Base-by-base conservation (phyloP, 2,888 invertebrate species). In the Xanthia togata region DNA sequence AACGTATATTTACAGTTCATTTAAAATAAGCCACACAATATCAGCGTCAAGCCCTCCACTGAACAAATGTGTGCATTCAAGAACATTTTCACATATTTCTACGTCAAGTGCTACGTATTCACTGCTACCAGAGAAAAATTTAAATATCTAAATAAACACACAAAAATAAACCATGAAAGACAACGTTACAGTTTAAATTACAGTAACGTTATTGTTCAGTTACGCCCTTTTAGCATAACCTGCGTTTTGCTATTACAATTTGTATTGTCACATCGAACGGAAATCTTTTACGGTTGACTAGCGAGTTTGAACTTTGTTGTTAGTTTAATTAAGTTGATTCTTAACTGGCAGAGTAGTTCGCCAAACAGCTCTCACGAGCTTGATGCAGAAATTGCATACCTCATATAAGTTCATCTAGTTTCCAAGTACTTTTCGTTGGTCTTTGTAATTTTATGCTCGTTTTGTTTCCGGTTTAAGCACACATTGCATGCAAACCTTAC, bases 221-320 rank as follows among this genome's bases (percentile, higher is more conserved):
- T 81, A 85, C 71, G 74, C 68, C 72, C 53, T 81, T 88, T 14
- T 85, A 70, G 81, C 81, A 82, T 84, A 88, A 76, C 75, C 62
- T 86, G 80, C 85, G 72, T 84, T 90, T 89, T 79, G 78, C 89
- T 90, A 89, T 91, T 90, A 91, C 92, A 90, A 90, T 91, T 90
- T 92, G 89, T 92, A 90, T 90, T 93, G 91, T 93, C 90, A 89
- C 91, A 89, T 87, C 77, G 87, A 85, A 88, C 74, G 74, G 86
- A 87, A 84, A 89, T 89, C 75, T 89, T 82, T 71, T 74, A 74
- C 65, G 44, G 62, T 62, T 70, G 79, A 57, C 68, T 71, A 68
- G 78, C 62, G 55, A 89, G 76, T 87, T 79, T 85, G 41, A 35
- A 81, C 85, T 77, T 84, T 86, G 63, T 86, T 57, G 35, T 12